Evolutionary conservation across 2,113 vertebrate genomes (phyloP).

Genomic region (Zapornia atra): DNA sequence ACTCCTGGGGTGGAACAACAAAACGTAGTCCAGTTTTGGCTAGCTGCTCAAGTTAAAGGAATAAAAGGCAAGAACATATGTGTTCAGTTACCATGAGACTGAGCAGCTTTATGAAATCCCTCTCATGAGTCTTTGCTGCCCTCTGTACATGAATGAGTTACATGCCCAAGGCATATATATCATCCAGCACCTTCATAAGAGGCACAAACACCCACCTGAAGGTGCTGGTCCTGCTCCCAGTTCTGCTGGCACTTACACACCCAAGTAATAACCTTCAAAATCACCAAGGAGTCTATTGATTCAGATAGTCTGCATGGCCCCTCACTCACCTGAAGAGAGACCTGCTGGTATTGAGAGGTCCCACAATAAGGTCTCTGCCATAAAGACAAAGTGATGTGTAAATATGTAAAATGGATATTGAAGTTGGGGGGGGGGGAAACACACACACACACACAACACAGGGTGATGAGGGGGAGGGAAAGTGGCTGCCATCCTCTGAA

Average conservation of each 20-base stretch:
- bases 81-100: not conserved
- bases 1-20: fast-evolving
- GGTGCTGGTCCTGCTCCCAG: not conserved
- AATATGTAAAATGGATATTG: not conserved
- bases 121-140: conserved; percentile 37
- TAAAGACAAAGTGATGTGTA: not conserved
- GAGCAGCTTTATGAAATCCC: not conserved
- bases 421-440: not conserved
- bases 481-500: not conserved
- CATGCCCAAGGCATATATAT: not conserved
- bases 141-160: conserved; percentile 19
- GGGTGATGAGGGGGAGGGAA: not conserved
- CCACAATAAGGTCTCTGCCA: not conserved
- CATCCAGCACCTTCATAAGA: not conserved
- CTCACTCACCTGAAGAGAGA: too few relatives aligned
- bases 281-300: not conserved
- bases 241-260: not conserved
- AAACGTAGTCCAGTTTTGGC: not conserved
- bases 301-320: not conserved
- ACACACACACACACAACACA: not conserved
- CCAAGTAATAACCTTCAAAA: not conserved
- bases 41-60: not conserved
- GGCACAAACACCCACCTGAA: not conserved
- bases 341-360: not conserved
- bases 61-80: not conserved